phyloP scores from a whole-genome alignment of 2,113 vertebrate genomes.

The Percina caprodes region DNA sequence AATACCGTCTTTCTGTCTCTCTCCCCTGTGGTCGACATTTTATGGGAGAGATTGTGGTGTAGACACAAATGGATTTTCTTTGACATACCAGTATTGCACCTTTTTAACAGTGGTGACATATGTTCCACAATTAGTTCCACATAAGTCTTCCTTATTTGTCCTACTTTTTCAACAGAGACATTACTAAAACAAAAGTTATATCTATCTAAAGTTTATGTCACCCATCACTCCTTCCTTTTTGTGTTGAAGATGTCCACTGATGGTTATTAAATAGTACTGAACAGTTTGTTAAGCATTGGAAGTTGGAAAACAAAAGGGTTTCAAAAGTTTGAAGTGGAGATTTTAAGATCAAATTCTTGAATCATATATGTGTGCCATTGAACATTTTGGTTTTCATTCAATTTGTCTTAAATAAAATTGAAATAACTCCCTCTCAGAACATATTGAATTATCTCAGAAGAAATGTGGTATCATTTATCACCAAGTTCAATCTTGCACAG shows the following conservation, averaged over 20 bases:
- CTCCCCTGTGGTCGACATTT: not conserved
- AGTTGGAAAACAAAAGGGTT: too few relatives aligned
- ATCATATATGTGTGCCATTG: not conserved
- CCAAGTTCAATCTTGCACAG: too few relatives aligned
- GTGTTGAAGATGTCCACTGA: not conserved
- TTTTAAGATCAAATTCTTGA: not conserved
- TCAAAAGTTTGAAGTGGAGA: too few relatives aligned
- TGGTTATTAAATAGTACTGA: not conserved
- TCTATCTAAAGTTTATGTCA: too few relatives aligned
- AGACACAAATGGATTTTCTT: not conserved
- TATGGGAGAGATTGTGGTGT: not conserved
- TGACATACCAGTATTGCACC: not conserved
- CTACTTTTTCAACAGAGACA: not conserved
- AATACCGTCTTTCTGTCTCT: constrained; percentile 12
- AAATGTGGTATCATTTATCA: not conserved
- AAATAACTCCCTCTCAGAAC: not conserved
- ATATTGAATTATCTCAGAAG: not conserved
- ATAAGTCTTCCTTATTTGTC: not conserved
- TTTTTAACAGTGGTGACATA: not conserved
- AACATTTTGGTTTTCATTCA: not conserved
- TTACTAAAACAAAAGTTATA: too few relatives aligned
- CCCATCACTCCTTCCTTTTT: not conserved
- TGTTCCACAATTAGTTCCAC: not conserved
- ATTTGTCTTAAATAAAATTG: not conserved
- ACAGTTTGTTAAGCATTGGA: too few relatives aligned